Base-by-base conservation (phyloP, 2,888 invertebrate species). In the Callosobruchus maculatus region DNA sequence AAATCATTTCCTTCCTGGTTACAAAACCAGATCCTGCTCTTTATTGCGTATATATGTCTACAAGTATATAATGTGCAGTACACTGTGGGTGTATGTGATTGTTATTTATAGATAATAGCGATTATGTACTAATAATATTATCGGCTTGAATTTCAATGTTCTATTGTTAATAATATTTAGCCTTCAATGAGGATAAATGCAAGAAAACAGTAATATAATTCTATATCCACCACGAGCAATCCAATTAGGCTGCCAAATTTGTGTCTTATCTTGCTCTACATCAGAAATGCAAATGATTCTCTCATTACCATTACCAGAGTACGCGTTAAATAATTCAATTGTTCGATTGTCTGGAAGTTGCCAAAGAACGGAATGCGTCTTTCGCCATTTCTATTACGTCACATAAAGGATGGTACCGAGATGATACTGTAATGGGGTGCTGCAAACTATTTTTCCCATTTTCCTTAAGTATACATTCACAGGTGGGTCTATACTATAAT, bases 211-310 rank as follows among this genome's bases (percentile, higher is more conserved):
- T 49, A 49, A 49, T 18, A 13, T 1, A 7, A 49, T 13, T 1
- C 13, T 7, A 13, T 49, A 18, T 49, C 18, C 13, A 13, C 49
- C 13, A 49, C 49, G 4, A 49, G 13, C 49, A 49, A 18, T 49
- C 49, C 49, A 49, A 49, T 49, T 49, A 49, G 49, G 13, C 49
- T 49, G 13, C 49, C 49, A 49, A 13, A 49, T 13, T 5, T 18
- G 18, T 49, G 13, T 49, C 49, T 18, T 49, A 49, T 49, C 49
- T 49, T 18, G 49, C 13, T 49, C 13, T 18, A 49, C 69, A 68
- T 72, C 67, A 71, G 70, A 72, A 74, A 74, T 72, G 66, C 67
- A 72, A 31, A 49, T 49, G 5, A 21, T 21, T 71, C 13, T 26
- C 68, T 21, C 20, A 21, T 20, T 68, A 2, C 9, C 69, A 70